Evolutionary conservation across 2,113 vertebrate species (phyloP).

Genomic region (Regulus satrapa): DNA sequence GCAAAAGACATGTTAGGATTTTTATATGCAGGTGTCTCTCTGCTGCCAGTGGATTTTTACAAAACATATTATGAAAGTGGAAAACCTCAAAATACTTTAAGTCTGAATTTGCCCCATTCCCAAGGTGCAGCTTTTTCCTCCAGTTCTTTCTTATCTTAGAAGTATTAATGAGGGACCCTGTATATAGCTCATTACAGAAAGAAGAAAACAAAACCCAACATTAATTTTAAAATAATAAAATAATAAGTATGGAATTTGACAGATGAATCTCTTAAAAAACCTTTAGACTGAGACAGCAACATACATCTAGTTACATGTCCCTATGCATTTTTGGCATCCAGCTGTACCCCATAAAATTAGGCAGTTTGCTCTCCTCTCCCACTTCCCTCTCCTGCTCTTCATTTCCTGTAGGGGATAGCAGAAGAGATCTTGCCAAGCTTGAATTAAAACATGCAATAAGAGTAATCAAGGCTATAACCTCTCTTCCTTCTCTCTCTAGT

Average conservation of each 20-base stretch:
- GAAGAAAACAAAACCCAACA: background rate
- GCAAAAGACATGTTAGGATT: constrained; percentile 39
- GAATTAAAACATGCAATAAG: constrained; percentile 4
- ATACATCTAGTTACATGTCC: background rate
- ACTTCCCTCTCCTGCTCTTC: background rate
- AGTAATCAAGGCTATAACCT: background rate
- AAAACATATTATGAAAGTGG: background rate
- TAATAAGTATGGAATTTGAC: background rate
- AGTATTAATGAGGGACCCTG: background rate
- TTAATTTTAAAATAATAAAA: background rate
- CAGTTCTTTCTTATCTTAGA: background rate
- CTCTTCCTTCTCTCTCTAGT: background rate
- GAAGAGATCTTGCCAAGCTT: background rate
- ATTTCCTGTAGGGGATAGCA: constrained; percentile 21
- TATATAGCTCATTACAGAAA: background rate
- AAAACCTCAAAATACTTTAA: background rate
- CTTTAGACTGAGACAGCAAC: background rate
- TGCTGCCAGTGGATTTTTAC: background rate
- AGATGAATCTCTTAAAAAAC: background rate
- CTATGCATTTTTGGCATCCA: background rate
- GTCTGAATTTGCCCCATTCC: background rate
- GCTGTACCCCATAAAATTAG: background rate
- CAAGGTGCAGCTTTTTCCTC: background rate
- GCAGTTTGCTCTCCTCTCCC: background rate
- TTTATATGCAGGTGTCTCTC: background rate